Base-by-base conservation (phyloP, 1,140 invertebrate species). In the Babylonia areolata region DNA sequence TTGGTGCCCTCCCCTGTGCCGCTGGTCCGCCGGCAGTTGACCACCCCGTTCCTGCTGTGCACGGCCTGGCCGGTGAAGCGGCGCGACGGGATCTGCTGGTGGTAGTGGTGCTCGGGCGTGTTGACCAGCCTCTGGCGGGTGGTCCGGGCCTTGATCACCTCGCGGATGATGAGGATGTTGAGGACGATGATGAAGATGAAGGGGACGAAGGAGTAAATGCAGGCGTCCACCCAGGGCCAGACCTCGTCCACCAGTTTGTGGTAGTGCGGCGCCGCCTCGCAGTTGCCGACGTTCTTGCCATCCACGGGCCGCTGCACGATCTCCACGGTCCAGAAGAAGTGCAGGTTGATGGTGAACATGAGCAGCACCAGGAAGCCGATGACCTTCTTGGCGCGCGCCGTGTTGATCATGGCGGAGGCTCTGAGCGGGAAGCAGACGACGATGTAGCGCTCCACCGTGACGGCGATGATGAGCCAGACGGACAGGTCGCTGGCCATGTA, bases 391-490 rank as follows among this genome's bases (percentile, higher is more conserved):
- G 93, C 92, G 31, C 91, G 83, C 39, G 80, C 85, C 5, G 91
- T 86, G 73, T 91, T 92, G 84, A 93, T 94, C 79, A 94, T 89
- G 28, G 82, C 37, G 35, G 81, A 90, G 15, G 94, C 93, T 37
- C 88, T 84, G 23, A 94, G 87, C 20, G 94, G 94, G 85, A 90
- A 89, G 40, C 91, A 92, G 15, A 94, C 93, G 54, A 92, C 94
- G 71, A 94, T 93, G 84, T 89, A 94, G 12, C 94, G 87, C 87
- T 94, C 94, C 15, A 94, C 88, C 0, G 94, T 94, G 12, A 94
- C 93, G 0, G 93, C 92, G 23, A 94, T 92, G 71, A 94, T 94
- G 3, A 94, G 86, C 94, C 93, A 94, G 2, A 94, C 94, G 40
- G 92, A 92, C 86, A 92, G 92, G 75, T 94, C 92, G 83, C 92